Evolutionary conservation across 2,888 invertebrate species (phyloP).

Genomic region (Colostygia pectinataria): DNA sequence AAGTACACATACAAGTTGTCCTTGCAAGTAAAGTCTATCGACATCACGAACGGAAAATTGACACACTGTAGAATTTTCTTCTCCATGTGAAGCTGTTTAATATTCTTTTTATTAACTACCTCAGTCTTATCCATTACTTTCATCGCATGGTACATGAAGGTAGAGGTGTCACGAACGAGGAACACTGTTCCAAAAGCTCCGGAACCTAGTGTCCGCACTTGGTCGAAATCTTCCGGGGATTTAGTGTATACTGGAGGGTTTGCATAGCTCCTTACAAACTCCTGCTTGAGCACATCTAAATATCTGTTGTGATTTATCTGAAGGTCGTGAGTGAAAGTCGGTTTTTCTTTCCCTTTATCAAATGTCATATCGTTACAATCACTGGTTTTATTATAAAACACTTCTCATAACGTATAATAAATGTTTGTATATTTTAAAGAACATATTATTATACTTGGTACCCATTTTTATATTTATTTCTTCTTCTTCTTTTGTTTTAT

Average conservation of each 20-base stretch:
- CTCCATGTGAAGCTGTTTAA: slow-evolving; percentile 92
- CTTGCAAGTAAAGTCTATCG: slow-evolving; percentile 90
- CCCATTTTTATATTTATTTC: too few species aligned
- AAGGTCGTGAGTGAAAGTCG: slow-evolving; percentile 43
- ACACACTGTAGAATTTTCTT: slow-evolving; percentile 92
- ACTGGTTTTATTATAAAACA: neutral
- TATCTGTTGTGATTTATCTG: slow-evolving; percentile 53
- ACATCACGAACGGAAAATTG: slow-evolving; percentile 92
- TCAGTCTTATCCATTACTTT: slow-evolving; percentile 93
- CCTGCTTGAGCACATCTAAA: slow-evolving; percentile 58
- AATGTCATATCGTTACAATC: slow-evolving; percentile 37
- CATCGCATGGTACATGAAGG: slow-evolving; percentile 88
- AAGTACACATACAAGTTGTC: slow-evolving; percentile 92
- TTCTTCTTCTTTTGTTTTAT: too few species aligned
- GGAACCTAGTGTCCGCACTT: slow-evolving; percentile 88
- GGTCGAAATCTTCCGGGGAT: slow-evolving; percentile 85
- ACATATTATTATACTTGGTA: too few species aligned
- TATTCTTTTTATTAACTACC: slow-evolving; percentile 91
- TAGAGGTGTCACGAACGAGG: slow-evolving; percentile 84
- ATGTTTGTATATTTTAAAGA: too few species aligned
- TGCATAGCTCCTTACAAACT: slow-evolving; percentile 47
- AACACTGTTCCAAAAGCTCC: slow-evolving; percentile 95
- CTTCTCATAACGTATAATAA: neutral
- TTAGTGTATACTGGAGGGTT: slow-evolving; percentile 40
- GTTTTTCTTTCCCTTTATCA: slow-evolving; percentile 40